A percentile compares a stretch with the other conserved stretches of the same genome.
These are phyloP conservation scores for Sphaeramia orbicularis DNA, from an alignment of 2,797 vertebrate species.

Conservation along the genomic window DNA sequence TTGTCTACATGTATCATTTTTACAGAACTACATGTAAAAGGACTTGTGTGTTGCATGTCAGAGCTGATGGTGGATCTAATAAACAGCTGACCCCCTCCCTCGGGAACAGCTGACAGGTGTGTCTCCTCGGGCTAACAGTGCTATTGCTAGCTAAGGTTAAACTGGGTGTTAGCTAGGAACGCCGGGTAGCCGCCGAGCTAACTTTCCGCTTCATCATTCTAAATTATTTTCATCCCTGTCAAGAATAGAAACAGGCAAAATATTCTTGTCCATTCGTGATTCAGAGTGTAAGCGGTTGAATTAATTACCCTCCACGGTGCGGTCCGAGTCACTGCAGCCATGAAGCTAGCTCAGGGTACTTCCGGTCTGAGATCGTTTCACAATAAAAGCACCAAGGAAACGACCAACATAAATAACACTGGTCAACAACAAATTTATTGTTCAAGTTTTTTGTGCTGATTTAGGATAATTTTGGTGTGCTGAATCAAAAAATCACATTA, in stretches of 20 bases:
- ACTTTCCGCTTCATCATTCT: background rate
- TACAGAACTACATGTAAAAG: background rate
- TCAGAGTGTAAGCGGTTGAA: background rate
- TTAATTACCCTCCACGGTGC: slow-evolving; percentile 69
- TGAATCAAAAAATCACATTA: too few species aligned
- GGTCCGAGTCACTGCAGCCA: slow-evolving; percentile 52
- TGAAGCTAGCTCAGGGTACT: background rate
- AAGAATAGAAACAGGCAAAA: accelerated
- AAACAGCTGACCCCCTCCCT: too few species aligned
- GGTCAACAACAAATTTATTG: too few species aligned
- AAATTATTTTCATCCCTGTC: background rate
- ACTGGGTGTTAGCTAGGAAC: slow-evolving; percentile 30
- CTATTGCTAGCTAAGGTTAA: slow-evolving; percentile 25
- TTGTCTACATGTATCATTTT: background rate
- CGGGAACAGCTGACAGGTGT: too few species aligned
- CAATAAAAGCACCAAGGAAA: slow-evolving; percentile 28
- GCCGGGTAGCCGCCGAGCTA: slow-evolving; percentile 19
- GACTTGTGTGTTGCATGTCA: background rate
- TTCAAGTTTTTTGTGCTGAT: too few species aligned
- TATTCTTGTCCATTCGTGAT: accelerated
- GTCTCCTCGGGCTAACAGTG: slow-evolving; percentile 3
- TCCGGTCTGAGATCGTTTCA: slow-evolving; percentile 52
- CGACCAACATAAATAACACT: background rate
- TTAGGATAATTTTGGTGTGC: too few species aligned
- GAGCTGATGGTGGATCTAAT: background rate